phyloP scores from a whole-genome alignment of 1,140 invertebrate genomes.

The Babylonia areolata region DNA sequence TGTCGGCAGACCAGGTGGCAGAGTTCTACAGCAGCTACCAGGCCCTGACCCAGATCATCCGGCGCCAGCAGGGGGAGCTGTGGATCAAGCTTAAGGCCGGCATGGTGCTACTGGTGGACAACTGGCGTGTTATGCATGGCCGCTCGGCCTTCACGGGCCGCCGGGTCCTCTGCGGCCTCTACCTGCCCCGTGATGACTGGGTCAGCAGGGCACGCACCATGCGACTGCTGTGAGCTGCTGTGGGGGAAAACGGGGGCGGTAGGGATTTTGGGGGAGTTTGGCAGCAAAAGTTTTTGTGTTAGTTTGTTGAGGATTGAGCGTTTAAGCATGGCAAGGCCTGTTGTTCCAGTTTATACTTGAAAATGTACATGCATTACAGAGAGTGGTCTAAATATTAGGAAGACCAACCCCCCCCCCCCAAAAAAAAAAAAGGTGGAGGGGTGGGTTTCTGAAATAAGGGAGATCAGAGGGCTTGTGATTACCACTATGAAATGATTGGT shows the following conservation, averaged over 20 bases:
- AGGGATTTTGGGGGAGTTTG: background rate
- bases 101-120: slow-evolving; percentile 84
- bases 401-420: too few species aligned
- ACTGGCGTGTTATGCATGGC: slow-evolving; percentile 86
- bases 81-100: slow-evolving; percentile 81
- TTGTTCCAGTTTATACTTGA: too few species aligned
- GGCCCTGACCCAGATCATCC: slow-evolving; percentile 79
- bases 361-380: too few species aligned
- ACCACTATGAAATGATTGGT: too few species aligned
- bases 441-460: too few species aligned
- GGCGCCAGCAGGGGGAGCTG: slow-evolving; percentile 78
- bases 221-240: slow-evolving; percentile 39
- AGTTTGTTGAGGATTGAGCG: too few species aligned
- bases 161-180: slow-evolving; percentile 59
- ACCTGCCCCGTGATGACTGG: slow-evolving; percentile 63
- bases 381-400: too few species aligned
- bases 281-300: too few species aligned
- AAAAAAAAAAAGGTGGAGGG: too few species aligned
- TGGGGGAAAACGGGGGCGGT: background rate
- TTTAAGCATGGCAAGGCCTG: too few species aligned
- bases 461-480: too few species aligned
- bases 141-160: slow-evolving; percentile 80
- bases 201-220: slow-evolving; percentile 46
- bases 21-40: slow-evolving; percentile 82
- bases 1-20: slow-evolving; percentile 76